These are phyloP conservation scores for Protonibea diacanthus DNA, from an alignment of 2,797 vertebrate species.

Conservation along the genomic window DNA sequence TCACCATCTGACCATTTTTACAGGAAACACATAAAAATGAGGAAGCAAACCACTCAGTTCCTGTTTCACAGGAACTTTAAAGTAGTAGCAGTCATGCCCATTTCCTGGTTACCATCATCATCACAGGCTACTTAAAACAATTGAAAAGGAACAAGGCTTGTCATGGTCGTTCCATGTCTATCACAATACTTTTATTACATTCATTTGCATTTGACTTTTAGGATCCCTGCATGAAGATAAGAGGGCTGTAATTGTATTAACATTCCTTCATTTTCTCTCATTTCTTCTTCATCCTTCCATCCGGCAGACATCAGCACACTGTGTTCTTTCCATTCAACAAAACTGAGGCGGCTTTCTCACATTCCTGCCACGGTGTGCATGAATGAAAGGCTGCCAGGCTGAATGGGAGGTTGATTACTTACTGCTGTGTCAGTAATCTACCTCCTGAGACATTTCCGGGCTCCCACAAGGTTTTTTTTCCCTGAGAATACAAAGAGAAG, in stretches of 20 bases:
- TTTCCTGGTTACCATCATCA: background rate
- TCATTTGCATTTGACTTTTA: constrained; percentile 1
- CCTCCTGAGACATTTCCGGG: constrained; percentile 31
- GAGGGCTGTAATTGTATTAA: constrained; percentile 6
- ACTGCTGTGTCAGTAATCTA: constrained; percentile 29
- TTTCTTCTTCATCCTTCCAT: background rate
- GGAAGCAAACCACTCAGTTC: no score
- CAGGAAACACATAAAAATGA: no score
- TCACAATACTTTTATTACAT: constrained; percentile 31
- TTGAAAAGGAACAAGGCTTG: background rate
- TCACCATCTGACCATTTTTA: no score
- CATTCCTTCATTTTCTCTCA: background rate
- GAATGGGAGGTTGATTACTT: constrained; percentile 58
- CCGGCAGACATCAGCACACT: constrained; percentile 1
- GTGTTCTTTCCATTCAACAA: background rate
- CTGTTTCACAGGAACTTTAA: no score
- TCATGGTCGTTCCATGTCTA: constrained; percentile 1
- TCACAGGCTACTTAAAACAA: background rate
- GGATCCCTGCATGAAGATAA: background rate
- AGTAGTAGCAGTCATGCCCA: no score
- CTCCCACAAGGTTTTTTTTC: constrained; percentile 16
- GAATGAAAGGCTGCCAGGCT: constrained; percentile 37
- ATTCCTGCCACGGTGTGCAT: background rate
- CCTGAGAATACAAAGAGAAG: constrained; percentile 4
- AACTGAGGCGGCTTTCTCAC: background rate